Percentiles rank a stretch among this genome's conserved stretches.
These are phyloP conservation scores for Paramisgurnus dabryanus DNA, from an alignment of 2,113 vertebrate species.

Conservation along the genomic window DNA sequence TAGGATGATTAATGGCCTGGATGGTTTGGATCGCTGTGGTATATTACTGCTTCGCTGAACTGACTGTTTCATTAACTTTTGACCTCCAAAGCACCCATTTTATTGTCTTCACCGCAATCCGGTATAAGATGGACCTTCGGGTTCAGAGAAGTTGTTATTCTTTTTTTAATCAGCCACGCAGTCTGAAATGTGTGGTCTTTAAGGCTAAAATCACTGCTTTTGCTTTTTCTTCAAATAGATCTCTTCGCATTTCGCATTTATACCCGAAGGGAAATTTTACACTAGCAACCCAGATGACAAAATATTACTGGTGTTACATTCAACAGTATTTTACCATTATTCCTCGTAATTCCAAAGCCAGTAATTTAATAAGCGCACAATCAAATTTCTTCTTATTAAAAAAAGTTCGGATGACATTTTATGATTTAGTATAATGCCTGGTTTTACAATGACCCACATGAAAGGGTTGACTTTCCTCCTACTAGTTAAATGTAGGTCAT, in stretches of 20 bases:
- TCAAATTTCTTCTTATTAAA: too few relatives aligned
- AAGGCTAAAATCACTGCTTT: not conserved
- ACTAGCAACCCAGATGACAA: too few relatives aligned
- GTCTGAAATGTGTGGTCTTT: not conserved
- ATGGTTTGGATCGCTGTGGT: slow-evolving; percentile 62
- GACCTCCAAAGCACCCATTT: slow-evolving; percentile 69
- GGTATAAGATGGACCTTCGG: not conserved
- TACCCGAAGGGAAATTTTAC: too few relatives aligned
- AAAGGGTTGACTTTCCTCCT: slow-evolving; percentile 1
- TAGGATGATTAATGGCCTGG: slow-evolving; percentile 77
- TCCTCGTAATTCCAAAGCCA: too few relatives aligned
- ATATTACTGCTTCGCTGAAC: slow-evolving; percentile 78
- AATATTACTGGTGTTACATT: too few relatives aligned
- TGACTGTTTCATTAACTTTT: slow-evolving; percentile 80
- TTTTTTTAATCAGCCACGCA: not conserved
- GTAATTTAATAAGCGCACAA: too few relatives aligned
- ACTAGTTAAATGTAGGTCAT: slow-evolving; percentile 21
- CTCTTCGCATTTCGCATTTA: too few relatives aligned
- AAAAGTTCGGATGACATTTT: not conserved
- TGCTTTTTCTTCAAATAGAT: not conserved
- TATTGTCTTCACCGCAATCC: slow-evolving; percentile 51
- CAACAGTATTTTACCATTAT: too few relatives aligned
- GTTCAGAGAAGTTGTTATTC: slow-evolving; percentile 1
- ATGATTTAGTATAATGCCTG: not conserved
- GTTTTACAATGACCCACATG: not conserved